Evolutionary conservation across 2,113 vertebrate genomes (phyloP).

Genomic region (Oreochromis spilurus): DNA sequence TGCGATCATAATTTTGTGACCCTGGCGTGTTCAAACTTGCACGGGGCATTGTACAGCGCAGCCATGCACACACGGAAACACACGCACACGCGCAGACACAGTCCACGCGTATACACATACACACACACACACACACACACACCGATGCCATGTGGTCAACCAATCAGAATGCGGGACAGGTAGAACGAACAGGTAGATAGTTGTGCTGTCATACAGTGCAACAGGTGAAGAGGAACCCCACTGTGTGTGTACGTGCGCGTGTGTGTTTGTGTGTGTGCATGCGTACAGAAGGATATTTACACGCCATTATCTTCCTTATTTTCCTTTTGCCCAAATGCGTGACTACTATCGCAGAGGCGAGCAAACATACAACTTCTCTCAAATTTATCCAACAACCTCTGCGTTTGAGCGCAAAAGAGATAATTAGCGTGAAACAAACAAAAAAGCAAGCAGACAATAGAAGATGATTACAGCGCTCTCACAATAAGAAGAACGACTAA

Average conservation of each 20-base stretch:
- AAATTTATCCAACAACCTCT: not conserved
- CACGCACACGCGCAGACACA: conserved; percentile 65
- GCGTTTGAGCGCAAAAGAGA: not conserved
- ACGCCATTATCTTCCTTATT: conserved; percentile 14
- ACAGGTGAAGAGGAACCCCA: conserved; percentile 62
- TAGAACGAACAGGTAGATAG: conserved; percentile 72
- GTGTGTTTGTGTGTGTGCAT: not conserved
- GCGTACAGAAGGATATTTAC: not conserved
- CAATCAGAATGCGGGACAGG: conserved; percentile 77
- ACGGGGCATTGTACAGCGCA: conserved; percentile 78
- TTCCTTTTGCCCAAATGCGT: not conserved
- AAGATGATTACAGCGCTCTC: not conserved
- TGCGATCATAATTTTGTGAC: conserved; percentile 80
- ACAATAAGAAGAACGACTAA: not conserved
- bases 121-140: conserved; percentile 71
- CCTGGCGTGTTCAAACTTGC: conserved; percentile 90
- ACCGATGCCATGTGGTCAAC: conserved; percentile 74
- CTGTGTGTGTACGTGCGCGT: not conserved
- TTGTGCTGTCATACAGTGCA: conserved; percentile 51
- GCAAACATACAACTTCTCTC: not conserved
- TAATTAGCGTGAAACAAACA: not conserved
- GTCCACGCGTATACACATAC: not conserved
- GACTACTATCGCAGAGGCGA: not conserved
- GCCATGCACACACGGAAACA: conserved; percentile 35
- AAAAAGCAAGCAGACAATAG: not conserved